These are phyloP conservation scores for Chloromyia formosa DNA, from an alignment of 2,888 invertebrate genomes.

Conservation along the genomic window DNA sequence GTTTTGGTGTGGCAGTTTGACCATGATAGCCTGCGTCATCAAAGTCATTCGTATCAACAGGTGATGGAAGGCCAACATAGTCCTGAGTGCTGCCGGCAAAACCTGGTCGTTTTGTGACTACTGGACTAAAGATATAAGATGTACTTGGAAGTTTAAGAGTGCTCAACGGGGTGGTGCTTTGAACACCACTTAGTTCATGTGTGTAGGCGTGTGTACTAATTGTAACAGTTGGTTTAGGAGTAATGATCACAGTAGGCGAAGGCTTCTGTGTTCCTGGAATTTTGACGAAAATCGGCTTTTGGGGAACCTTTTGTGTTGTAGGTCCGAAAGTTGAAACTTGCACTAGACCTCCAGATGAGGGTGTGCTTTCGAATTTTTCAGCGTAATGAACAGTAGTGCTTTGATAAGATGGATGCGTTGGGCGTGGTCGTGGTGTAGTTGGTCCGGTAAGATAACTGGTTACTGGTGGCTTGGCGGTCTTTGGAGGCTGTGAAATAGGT, in stretches of 20 bases:
- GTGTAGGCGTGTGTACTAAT: conserved; percentile 54
- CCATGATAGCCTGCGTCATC: conserved; percentile 64
- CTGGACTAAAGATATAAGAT: conserved; percentile 62
- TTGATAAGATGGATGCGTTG: conserved; percentile 55
- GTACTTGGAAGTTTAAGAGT: conserved; percentile 61
- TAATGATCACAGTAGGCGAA: conserved; percentile 72
- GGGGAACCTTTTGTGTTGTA: conserved; percentile 57
- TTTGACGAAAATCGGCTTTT: conserved; percentile 51
- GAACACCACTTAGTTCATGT: conserved; percentile 50
- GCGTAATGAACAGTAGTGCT: conserved; percentile 54
- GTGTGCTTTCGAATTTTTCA: conserved; percentile 58
- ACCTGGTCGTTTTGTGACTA: conserved; percentile 57
- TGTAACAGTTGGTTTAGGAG: conserved; percentile 71
- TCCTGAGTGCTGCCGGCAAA: conserved; percentile 50
- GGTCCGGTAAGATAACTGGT: conserved; percentile 66
- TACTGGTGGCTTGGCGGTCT: conserved; percentile 48
- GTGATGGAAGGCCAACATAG: conserved; percentile 53
- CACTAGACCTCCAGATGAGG: conserved; percentile 62
- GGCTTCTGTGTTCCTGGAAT: conserved; percentile 66
- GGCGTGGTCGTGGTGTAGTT: conserved; percentile 66
- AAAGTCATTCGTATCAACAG: conserved; percentile 61
- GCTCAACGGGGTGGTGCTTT: conserved; percentile 49
- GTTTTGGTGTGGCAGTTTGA: conserved; percentile 49
- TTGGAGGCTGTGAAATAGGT: conserved; percentile 45
- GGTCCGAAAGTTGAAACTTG: conserved; percentile 69